Percentiles rank a stretch among this genome's conserved stretches.
phyloP scores from a whole-genome alignment of 2,888 invertebrate genomes.

The Spodoptera exigua region DNA sequence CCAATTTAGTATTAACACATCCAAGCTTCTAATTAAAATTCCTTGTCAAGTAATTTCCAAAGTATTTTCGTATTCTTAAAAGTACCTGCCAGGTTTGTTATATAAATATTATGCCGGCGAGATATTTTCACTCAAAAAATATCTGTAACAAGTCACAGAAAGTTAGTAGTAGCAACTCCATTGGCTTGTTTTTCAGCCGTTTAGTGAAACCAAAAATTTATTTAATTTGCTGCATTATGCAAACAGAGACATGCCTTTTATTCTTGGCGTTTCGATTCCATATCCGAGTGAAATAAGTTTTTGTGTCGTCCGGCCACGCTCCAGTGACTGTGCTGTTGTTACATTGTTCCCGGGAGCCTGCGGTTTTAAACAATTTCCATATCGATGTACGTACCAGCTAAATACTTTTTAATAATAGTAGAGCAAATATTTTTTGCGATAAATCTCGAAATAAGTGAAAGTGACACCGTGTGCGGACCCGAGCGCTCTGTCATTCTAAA shows the following conservation, averaged over 20 bases:
- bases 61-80: constrained; percentile 32
- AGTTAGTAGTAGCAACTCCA: constrained; percentile 61
- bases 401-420: constrained; percentile 73
- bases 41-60: constrained; percentile 18
- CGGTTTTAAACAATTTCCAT: constrained; percentile 81
- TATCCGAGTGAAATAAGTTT: constrained; percentile 84
- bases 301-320: constrained; percentile 82
- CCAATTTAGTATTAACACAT: constrained; percentile 20
- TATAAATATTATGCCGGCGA: constrained; percentile 36
- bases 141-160: constrained; percentile 36
- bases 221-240: constrained; percentile 85
- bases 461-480: constrained; percentile 76
- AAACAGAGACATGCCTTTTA: constrained; percentile 80
- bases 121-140: constrained; percentile 38
- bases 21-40: constrained; percentile 39
- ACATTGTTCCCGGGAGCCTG: constrained; percentile 79
- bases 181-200: constrained; percentile 65
- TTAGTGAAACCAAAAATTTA: constrained; percentile 79
- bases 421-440: constrained; percentile 64
- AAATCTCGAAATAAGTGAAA: constrained; percentile 79
- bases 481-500: constrained; percentile 78
- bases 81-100: constrained; percentile 14
- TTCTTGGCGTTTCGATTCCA: constrained; percentile 81
- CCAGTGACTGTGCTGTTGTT: constrained; percentile 74
- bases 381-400: constrained; percentile 68